Percentiles rank a stretch among this genome's conserved stretches.
These are phyloP conservation scores for Macropus fuliginosus DNA, from an alignment of 2,797 vertebrate species.

Conservation along the genomic window DNA sequence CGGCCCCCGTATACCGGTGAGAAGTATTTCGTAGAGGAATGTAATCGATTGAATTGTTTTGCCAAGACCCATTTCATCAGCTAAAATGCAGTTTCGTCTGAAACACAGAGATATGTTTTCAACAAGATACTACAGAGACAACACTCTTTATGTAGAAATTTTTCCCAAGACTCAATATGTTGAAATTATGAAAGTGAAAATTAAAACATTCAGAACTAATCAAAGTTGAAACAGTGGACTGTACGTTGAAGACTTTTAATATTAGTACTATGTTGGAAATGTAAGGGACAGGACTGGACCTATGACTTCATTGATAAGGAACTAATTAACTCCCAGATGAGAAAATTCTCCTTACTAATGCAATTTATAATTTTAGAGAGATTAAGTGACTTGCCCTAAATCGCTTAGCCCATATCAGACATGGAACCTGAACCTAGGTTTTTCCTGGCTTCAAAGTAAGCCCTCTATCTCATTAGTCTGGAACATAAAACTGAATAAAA, in stretches of 20 bases:
- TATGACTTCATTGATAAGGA: neutral
- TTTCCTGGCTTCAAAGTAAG: neutral
- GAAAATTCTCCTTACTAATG: neutral
- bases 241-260: neutral
- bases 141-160: conserved; percentile 20
- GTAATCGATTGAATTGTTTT: conserved; percentile 99
- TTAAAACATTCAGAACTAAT: conserved; percentile 60
- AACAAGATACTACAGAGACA: conserved; percentile 24
- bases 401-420: neutral
- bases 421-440: neutral
- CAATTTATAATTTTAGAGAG: neutral
- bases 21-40: conserved; percentile 95
- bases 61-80: conserved; percentile 99
- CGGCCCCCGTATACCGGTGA: conserved; percentile 92
- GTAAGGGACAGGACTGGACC: neutral
- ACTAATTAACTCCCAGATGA: neutral
- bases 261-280: conserved; percentile 30
- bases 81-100: conserved; percentile 99
- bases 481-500: neutral
- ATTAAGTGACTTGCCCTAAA: neutral
- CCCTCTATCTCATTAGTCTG: neutral
- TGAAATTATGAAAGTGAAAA: conserved; percentile 61
- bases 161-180: conserved; percentile 41
- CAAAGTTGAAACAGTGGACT: conserved; percentile 41
- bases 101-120: conserved; percentile 77